Conservation (phyloP, 2,113 vertebrate species). For the Nesogale talazaci region DNA sequence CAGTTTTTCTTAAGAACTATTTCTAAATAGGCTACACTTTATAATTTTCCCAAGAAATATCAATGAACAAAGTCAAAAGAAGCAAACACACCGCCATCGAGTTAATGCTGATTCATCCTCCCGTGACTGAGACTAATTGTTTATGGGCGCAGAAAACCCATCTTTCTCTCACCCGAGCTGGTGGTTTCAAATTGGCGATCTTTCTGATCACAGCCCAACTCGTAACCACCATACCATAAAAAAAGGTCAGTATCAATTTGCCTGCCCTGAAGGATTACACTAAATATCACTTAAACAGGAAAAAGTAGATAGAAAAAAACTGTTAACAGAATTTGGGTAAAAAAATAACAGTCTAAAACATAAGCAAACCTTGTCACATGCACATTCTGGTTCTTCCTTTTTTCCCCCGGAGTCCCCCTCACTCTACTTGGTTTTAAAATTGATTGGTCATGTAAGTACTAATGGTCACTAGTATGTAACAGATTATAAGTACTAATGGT, state of each 20-base stretch:
- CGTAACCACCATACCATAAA: neutral
- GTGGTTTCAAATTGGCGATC: too few relatives aligned
- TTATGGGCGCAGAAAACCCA: too few relatives aligned
- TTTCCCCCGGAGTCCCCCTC: neutral
- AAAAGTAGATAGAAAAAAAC: neutral
- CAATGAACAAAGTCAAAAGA: neutral
- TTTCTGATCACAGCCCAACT: too few relatives aligned
- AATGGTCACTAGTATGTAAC: too few relatives aligned
- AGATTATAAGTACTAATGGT: neutral
- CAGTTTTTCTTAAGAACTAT: conserved; percentile 4
- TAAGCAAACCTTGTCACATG: neutral
- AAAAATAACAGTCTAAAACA: neutral
- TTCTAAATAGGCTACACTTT: neutral
- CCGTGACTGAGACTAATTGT: too few relatives aligned
- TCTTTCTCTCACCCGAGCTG: too few relatives aligned
- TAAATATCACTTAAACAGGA: neutral
- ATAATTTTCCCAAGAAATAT: conserved; percentile 37
- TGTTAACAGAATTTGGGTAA: conserved; percentile 34
- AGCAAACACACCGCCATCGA: too few relatives aligned
- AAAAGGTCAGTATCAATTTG: conserved; percentile 23
- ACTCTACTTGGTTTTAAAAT: conserved; percentile 31
- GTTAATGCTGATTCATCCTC: too few relatives aligned
- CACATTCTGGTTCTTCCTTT: neutral
- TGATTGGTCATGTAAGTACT: neutral
- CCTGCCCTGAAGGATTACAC: neutral